Evolutionary conservation across 2,797 vertebrate species (phyloP), one percentile per base, ranked within the genome.

Genomic region (Catostomus latipinnis): DNA sequence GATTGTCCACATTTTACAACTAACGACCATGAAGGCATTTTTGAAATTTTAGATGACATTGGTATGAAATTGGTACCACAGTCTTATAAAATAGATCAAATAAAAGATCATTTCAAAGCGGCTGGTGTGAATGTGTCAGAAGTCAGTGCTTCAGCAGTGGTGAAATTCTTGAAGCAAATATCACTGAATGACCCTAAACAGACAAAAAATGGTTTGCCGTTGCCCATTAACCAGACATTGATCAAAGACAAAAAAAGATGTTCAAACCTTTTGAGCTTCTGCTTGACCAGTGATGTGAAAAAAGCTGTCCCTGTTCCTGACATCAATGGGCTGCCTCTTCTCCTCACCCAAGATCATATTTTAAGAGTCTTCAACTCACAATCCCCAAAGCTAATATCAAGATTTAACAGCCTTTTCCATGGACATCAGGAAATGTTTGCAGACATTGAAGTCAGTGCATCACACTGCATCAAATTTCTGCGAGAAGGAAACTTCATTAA

Each of bases 61-160:
- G 91, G 87, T 73, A 93, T 94, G 91, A 89, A 76, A 71, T 76
- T 93, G 79, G 93, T 94, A 66, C 92, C 91, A 0, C 13, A 0
- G 73, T 88, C 75, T 6, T 0, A 0, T 0, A 6, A 48, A 48
- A 87, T 89, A 68, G 0, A 6, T 5, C 8, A 18, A 0, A 49
- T 94, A 61, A 91, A 82, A 86, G 0, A 0, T 0, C 74, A 62
- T 76, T 93, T 94, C 54, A 84, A 6, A 82, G 34, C 5, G 0
- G 92, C 91, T 83, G 89, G 76, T 2, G 63, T 93, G 43, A 0
- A 89, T 22, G 76, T 94, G 18, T 88, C 82, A 57, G 14, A 62
- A 53, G 83, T 91, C 7, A 85, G 34, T 71, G 82, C 90, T 71
- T 76, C 70, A 75, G 83, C 83, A 63, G 91, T 94, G 14, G 69